These are phyloP conservation scores for Ceratoteleas bidentatus DNA, from an alignment of 1,140 invertebrate genomes.

Conservation along the genomic window DNA sequence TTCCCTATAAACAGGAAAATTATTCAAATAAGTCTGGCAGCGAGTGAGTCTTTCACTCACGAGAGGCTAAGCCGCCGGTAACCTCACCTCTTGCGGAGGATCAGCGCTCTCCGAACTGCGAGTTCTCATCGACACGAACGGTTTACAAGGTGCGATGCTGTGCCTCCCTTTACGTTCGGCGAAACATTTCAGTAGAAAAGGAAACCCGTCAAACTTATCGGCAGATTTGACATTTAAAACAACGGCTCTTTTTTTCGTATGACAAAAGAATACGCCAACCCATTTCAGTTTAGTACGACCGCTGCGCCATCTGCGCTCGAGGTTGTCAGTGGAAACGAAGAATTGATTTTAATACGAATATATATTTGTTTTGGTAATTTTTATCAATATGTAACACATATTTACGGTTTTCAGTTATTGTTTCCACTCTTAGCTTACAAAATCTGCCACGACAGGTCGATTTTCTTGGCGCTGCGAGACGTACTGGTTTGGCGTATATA, in stretches of 20 bases:
- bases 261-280: not conserved
- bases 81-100: conserved; percentile 32
- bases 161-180: conserved; percentile 28
- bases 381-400: too few relatives aligned
- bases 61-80: conserved; percentile 42
- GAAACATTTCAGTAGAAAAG: conserved; percentile 25
- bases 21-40: conserved; percentile 65
- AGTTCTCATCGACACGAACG: conserved; percentile 57
- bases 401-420: too few relatives aligned
- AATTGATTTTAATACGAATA: too few relatives aligned
- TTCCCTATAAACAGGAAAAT: conserved; percentile 66
- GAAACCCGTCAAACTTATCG: conserved; percentile 21
- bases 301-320: too few relatives aligned
- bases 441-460: too few relatives aligned
- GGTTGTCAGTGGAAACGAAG: too few relatives aligned
- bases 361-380: too few relatives aligned
- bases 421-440: too few relatives aligned
- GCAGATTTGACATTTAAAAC: conserved; percentile 31
- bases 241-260: not conserved
- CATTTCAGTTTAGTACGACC: too few relatives aligned
- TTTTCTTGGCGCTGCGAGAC: too few relatives aligned
- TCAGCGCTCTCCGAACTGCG: conserved; percentile 47
- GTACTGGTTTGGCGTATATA: too few relatives aligned
- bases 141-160: conserved; percentile 49
- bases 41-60: conserved; percentile 57